Base-by-base conservation (phyloP, 2,888 invertebrate species). In the Melinaea menophilus region DNA sequence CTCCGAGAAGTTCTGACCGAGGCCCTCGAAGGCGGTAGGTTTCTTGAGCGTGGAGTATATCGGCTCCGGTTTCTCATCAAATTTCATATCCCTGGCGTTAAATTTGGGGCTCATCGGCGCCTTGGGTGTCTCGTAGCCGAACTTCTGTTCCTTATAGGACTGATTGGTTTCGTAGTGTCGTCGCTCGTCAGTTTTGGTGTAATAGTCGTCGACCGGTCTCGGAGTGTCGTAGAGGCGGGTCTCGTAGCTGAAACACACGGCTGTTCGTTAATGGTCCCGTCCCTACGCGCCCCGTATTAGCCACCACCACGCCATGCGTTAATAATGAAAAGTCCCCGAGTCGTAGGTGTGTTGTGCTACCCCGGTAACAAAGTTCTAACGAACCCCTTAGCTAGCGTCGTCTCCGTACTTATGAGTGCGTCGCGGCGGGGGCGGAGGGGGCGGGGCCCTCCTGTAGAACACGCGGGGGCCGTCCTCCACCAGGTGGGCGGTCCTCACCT, bases 161-260 rank as follows among this genome's bases (percentile, higher is more conserved):
- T 82, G 81, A 67, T 81, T 81, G 34, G 81, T 81, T 48, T 72
- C 79, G 62, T 64, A 75, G 35, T 75, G 73, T 13, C 74, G 62
- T 59, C 81, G 81, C 51, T 87, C 81, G 63, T 87, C 85, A 12
- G 81, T 78, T 69, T 83, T 86, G 56, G 75, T 72, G 74, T 80
- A 82, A 59, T 87, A 87, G 56, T 86, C 86, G 77, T 81, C 78
- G 63, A 80, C 73, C 2, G 88, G 86, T 34, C 90, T 85, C 69
- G 91, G 90, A 4, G 91, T 89, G 75, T 92, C 92, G 79, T 91
- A 92, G 58, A 89, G 81, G 47, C 91, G 84, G 1, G 92, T 92
- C 77, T 92, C 92, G 80, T 92, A 92, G 73, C 92, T 92, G 82
- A 67, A 82, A 81, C 62, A 67, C 63, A 79, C 79, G 76, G 76